A percentile compares a stretch with the other conserved stretches of the same genome.
phyloP scores from a whole-genome alignment of 2,888 invertebrate species.

The Eremobia ochroleuca region DNA sequence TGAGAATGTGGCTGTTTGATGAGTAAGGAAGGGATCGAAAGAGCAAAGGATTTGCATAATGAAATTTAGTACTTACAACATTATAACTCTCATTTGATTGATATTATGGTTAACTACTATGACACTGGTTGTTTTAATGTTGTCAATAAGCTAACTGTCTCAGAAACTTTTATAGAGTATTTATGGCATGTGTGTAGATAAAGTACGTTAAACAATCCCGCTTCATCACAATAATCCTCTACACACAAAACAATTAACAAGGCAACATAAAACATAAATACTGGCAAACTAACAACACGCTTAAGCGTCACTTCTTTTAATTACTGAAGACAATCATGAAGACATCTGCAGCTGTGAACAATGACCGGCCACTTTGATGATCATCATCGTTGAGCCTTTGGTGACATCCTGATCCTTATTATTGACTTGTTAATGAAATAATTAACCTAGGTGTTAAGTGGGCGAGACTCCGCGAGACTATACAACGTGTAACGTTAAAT shows the following conservation, averaged over 20 bases:
- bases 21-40: too few relatives aligned
- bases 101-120: too few relatives aligned
- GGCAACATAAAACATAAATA: slow-evolving; percentile 11
- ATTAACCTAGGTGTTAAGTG: slow-evolving; percentile 54
- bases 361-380: slow-evolving; percentile 61
- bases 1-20: too few relatives aligned
- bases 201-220: background rate
- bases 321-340: slow-evolving; percentile 28
- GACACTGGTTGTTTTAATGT: too few relatives aligned
- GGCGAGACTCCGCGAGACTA: background rate
- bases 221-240: background rate
- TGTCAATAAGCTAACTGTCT: too few relatives aligned
- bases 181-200: too few relatives aligned
- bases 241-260: slow-evolving; percentile 35
- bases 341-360: slow-evolving; percentile 30
- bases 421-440: slow-evolving; percentile 44
- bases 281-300: slow-evolving; percentile 22
- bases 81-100: too few relatives aligned
- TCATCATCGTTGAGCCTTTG: background rate
- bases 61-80: too few relatives aligned
- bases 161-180: too few relatives aligned
- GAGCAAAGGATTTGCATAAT: too few relatives aligned
- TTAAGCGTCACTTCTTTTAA: slow-evolving; percentile 19
- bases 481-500: too few relatives aligned
- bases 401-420: slow-evolving; percentile 9